Base-by-base conservation (phyloP, 1,140 invertebrate genomes). In the Ooceraea biroi region DNA sequence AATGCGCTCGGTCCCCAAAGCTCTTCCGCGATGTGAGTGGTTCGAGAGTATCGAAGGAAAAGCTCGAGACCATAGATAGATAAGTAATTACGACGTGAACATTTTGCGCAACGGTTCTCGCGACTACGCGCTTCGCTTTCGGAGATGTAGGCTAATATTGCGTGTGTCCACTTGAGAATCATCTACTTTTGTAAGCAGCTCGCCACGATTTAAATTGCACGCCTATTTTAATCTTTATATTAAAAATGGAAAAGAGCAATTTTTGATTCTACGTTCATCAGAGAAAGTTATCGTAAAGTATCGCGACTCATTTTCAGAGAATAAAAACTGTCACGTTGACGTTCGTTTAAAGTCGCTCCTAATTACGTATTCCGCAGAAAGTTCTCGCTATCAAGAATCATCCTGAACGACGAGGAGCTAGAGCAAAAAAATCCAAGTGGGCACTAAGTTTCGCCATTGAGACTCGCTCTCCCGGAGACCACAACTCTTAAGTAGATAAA, bases 21-120 rank as follows among this genome's bases (percentile, higher is more conserved):
- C 68, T 80, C 7, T 58, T 52, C 68, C 63, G 63, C 61, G 30
- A 88, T 80, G 41, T 63, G 82, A 88, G 66, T 69, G 48, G 11
- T 2, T 63, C 27, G 69, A 85, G 60, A 69, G 17, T 83, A 65
- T 84, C 60, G 44, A 58, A 52, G 0, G n/a, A 76, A 65, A 60
- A 74, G 72, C 58, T 68, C 65, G 48, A 84, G 77, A 80, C 84
- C 72, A 72, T 93, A 93, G 92, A 84, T 94, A 93, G 92, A 92
- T 93, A 93, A 92, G 84, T 90, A 93, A 92, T 93, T 92, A 90
- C 89, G 90, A 91, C 87, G 90, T n/a, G 44, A 71, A 63, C 30
- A 82, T 85, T 82, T 80, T 46, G 55, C 85, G 76, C 63, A 58
- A 71, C 71, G 66, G 66, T 87, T 91, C 48, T 25, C 36, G 55